phyloP scores from a whole-genome alignment of 1,140 invertebrate species.

The Maniola jurtina region DNA sequence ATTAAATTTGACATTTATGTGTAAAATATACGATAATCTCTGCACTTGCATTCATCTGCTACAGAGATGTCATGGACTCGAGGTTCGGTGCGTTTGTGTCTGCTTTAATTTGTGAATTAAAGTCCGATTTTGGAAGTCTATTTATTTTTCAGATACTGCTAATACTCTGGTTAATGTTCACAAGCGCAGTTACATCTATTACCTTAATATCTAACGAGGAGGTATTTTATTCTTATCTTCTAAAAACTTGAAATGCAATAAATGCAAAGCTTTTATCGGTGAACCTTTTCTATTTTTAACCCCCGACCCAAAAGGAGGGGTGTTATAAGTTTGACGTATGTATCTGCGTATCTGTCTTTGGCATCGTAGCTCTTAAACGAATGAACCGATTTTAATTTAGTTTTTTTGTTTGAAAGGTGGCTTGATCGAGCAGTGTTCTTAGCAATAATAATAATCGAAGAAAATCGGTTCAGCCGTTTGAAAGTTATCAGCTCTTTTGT shows the following conservation, averaged over 20 bases:
- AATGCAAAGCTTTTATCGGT: neutral
- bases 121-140: neutral
- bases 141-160: conserved; percentile 52
- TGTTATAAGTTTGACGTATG: no score
- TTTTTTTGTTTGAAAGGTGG: no score
- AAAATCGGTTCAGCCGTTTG: no score
- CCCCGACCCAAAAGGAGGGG: no score
- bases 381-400: no score
- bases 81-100: conserved; percentile 35
- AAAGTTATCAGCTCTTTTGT: no score
- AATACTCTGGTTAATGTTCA: conserved; percentile 59
- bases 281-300: no score
- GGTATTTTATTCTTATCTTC: conserved; percentile 32
- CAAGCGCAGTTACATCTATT: conserved; percentile 47
- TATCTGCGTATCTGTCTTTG: no score
- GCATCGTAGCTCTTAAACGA: no score
- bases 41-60: conserved; percentile 44
- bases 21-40: conserved; percentile 54
- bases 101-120: neutral
- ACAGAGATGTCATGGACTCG: conserved; percentile 50
- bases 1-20: conserved; percentile 44
- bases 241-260: neutral
- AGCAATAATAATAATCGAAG: no score
- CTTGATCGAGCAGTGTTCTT: no score
- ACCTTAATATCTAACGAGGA: conserved; percentile 46